Evolutionary conservation across 1,140 invertebrate species (phyloP), one percentile per base, ranked within the genome.

Genomic region (Spodoptera litura): DNA sequence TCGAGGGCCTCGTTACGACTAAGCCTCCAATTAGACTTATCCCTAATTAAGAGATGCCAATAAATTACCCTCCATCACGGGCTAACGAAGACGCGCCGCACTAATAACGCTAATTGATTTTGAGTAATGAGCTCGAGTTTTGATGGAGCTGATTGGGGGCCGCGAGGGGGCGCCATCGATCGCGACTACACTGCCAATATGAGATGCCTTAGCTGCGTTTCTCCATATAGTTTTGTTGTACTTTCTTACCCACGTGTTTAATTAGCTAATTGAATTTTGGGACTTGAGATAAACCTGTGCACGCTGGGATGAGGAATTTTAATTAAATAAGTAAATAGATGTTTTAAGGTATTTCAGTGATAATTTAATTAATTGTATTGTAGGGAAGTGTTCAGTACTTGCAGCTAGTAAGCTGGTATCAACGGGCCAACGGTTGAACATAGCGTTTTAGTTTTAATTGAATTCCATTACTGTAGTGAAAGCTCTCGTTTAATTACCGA

Each of bases 21-120:
- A 95, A 95, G 94, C 94, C 94, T 93, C 93, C 94, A 95, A 95
- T 95, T 95, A 95, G 94, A 95, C 94, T 95, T 95, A 95, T 94
- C 94, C 94, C 94, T 95, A 95, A 95, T 95, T 95, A 95, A 95
- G 94, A 95, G 94, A 95, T 95, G 94, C 94, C 94, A 94, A 95
- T 95, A 95, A 95, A 95, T 95, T 95, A 95, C 94, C 93, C 94
- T 95, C 94, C 93, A 94, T 94, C 94, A 94, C 93, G 92, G 92
- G 87, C 91, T 94, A 94, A 94, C 92, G 92, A 94, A 94, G 93
- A 94, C 91, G 93, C 90, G 90, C 90, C 91, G 89, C 90, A 93
- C 91, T 94, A 93, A 94, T 94, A 93, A 93, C 91, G 91, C 88
- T 94, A 94, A 94, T 94, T 94, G 93, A 94, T 94, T 94, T 94